These are phyloP conservation scores for Muschampia plurimacula DNA, from an alignment of 2,888 invertebrate species.

Conservation along the genomic window DNA sequence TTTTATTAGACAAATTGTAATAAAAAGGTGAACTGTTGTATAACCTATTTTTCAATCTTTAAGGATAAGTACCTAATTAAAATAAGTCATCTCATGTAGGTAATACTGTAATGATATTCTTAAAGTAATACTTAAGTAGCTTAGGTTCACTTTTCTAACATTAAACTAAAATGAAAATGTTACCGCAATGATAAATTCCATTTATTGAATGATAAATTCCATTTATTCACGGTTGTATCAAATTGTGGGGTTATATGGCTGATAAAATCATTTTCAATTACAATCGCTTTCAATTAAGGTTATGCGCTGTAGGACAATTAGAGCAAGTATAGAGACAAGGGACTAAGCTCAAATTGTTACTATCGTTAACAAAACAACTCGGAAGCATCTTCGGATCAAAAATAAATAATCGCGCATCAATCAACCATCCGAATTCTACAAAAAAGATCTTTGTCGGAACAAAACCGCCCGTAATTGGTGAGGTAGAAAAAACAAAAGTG, in stretches of 20 bases:
- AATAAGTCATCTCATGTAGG: no score
- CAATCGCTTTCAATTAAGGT: conserved; percentile 22
- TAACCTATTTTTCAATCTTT: no score
- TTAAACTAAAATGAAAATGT: background rate
- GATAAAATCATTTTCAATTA: conserved; percentile 49
- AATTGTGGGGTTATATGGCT: conserved; percentile 28
- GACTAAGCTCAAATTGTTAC: conserved; percentile 55
- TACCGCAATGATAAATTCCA: conserved; percentile 3
- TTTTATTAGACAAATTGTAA: no score
- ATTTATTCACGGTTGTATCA: conserved; percentile 17
- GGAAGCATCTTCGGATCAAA: conserved; percentile 76
- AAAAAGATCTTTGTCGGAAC: conserved; percentile 74
- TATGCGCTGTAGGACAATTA: conserved; percentile 49
- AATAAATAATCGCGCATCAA: conserved; percentile 83
- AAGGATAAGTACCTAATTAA: no score
- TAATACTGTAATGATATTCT: no score
- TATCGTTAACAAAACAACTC: conserved; percentile 69
- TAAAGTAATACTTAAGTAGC: no score
- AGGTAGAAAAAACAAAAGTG: conserved; percentile 79
- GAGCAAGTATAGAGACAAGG: conserved; percentile 53
- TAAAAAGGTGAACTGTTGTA: no score
- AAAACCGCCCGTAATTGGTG: conserved; percentile 72
- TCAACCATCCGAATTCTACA: conserved; percentile 67
- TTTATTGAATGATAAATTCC: conserved; percentile 1
- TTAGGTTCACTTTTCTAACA: no score